A percentile compares a stretch with the other conserved stretches of the same genome.
These are phyloP conservation scores for Umimayanthus kanabou DNA, from an alignment of 92 coral and sea anemone genomes.

Conservation along the genomic window DNA sequence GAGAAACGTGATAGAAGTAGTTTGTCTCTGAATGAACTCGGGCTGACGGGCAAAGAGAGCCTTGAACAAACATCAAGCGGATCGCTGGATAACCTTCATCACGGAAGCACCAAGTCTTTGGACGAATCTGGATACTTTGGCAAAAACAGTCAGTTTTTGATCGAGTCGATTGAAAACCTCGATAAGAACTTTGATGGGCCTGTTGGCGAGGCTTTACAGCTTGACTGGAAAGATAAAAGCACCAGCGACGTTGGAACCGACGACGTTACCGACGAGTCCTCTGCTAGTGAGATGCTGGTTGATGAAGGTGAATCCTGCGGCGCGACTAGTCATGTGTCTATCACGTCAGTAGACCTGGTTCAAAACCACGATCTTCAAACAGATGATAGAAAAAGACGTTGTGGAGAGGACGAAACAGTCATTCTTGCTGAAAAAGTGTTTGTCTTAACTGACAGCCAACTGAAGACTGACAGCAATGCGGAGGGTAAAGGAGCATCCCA, in stretches of 20 bases:
- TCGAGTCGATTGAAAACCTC: slow-evolving; percentile 41
- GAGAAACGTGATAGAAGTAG: slow-evolving; percentile 49
- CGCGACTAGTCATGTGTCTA: slow-evolving; percentile 15
- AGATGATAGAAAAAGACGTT: slow-evolving; percentile 7
- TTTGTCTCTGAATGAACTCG: slow-evolving; percentile 37
- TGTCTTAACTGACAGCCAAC: slow-evolving; percentile 20
- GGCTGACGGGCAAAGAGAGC: slow-evolving; percentile 15
- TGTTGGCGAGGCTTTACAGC: slow-evolving; percentile 53
- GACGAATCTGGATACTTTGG: slow-evolving; percentile 32
- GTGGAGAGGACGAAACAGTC: not conserved
- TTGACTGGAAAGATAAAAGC: slow-evolving; percentile 36
- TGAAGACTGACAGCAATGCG: not conserved
- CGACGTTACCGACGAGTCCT: not conserved
- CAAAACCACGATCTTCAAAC: not conserved
- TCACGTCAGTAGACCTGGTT: slow-evolving; percentile 12
- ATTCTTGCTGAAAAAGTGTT: slow-evolving; percentile 20
- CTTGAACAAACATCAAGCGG: slow-evolving; percentile 6
- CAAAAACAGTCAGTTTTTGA: slow-evolving; percentile 22
- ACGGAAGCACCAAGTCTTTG: not conserved
- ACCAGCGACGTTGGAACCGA: not conserved
- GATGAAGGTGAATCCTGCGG: not conserved
- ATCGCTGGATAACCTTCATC: slow-evolving; percentile 9
- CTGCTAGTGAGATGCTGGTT: not conserved
- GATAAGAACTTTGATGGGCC: slow-evolving; percentile 36
- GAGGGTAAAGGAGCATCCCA: not conserved